Conservation (phyloP, 2,113 vertebrate species). For the Silurus glanis region DNA sequence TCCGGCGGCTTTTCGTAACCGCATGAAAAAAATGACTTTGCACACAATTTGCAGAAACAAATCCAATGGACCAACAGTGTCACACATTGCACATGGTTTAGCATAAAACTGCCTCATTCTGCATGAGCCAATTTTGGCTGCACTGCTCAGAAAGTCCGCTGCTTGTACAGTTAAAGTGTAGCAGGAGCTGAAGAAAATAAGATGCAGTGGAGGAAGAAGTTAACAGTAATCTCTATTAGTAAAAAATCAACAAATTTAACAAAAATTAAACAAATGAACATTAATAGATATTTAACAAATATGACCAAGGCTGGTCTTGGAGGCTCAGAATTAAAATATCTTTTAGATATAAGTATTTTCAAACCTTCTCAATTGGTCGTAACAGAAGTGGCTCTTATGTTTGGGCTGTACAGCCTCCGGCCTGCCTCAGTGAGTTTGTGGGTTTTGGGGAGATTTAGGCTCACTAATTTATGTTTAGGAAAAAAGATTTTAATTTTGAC, state of each 20-base stretch:
- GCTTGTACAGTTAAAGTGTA: slow-evolving; percentile 48
- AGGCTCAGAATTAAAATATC: background rate
- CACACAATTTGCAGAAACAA: slow-evolving; percentile 30
- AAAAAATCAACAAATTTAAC: background rate
- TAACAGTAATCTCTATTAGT: background rate
- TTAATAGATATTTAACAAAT: background rate
- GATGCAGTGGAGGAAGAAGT: background rate
- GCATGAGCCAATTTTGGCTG: slow-evolving; percentile 34
- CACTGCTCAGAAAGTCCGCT: slow-evolving; percentile 59
- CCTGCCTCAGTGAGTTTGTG: slow-evolving; percentile 22
- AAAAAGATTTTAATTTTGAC: background rate
- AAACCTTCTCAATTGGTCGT: slow-evolving; percentile 32
- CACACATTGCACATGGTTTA: slow-evolving; percentile 31
- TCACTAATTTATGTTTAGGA: background rate
- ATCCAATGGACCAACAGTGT: slow-evolving; percentile 39
- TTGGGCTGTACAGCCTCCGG: slow-evolving; percentile 28
- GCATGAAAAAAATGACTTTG: slow-evolving; percentile 32
- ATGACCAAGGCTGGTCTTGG: background rate
- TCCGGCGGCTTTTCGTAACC: slow-evolving; percentile 43
- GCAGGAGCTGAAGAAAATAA: slow-evolving; percentile 6
- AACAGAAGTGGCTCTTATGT: slow-evolving; percentile 42
- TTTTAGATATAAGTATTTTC: slow-evolving; percentile 30
- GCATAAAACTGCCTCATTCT: slow-evolving; percentile 47
- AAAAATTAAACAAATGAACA: background rate
- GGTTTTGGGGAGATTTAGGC: slow-evolving; percentile 29